phyloP scores from a whole-genome alignment of 2,888 invertebrate genomes.

The Lepeophtheirus nordmannii region DNA sequence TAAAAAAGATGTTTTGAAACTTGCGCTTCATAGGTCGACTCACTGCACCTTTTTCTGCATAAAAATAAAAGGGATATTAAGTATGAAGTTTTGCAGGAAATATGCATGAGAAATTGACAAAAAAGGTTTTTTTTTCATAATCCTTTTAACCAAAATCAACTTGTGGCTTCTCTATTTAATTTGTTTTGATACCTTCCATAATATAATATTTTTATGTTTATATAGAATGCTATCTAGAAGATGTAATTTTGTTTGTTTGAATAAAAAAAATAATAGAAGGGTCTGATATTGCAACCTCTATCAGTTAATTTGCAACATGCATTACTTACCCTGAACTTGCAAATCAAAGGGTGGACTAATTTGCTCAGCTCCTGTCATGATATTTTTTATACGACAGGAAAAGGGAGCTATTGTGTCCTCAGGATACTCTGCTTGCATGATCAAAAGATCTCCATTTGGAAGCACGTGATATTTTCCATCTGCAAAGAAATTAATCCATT shows the following conservation, averaged over 20 bases:
- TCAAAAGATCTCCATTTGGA: neutral
- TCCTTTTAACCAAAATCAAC: too few species aligned
- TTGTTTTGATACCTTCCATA: too few species aligned
- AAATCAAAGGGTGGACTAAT: conserved; percentile 2
- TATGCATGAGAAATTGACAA: neutral
- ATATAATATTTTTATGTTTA: too few species aligned
- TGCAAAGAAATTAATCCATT: neutral
- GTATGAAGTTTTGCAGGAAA: neutral
- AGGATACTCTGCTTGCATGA: conserved; percentile 10
- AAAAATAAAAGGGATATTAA: conserved; percentile 20
- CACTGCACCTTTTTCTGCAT: neutral
- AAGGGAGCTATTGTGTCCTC: neutral
- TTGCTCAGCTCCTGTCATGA: neutral
- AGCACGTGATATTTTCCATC: conserved; percentile 18
- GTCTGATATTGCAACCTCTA: too few species aligned
- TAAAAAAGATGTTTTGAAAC: conserved; percentile 3
- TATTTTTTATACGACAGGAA: neutral
- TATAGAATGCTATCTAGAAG: too few species aligned
- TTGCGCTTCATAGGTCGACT: neutral
- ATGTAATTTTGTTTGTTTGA: too few species aligned
- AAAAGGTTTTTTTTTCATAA: neutral
- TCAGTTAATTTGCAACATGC: neutral
- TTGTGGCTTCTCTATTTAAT: too few species aligned
- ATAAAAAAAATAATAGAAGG: too few species aligned
- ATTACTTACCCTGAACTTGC: neutral